Base-by-base conservation (phyloP, 2,888 invertebrate species). In the Tubulanus polymorphus region DNA sequence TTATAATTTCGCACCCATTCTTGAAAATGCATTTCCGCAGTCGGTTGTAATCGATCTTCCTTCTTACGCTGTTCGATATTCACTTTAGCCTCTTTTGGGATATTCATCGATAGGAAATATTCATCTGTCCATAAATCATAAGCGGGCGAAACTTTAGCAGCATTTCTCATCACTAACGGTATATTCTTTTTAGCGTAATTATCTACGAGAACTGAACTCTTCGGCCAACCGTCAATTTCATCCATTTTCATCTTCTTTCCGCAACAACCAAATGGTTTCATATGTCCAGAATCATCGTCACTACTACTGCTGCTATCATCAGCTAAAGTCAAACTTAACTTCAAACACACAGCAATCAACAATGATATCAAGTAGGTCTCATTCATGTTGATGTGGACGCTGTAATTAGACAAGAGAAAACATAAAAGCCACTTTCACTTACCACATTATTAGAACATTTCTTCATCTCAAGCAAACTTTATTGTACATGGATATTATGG, bases 1-100 rank as follows among this genome's bases (percentile, higher is more conserved):
- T 63, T 66, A 51, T 70, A 70, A 8, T 41, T 52, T 26, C 48
- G 20, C 10, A 70, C 47, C 57, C 68, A 70, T 32, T 70, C 63
- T 30, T 50, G 25, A 30, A 70, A 65, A 46, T 54, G 49, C 52
- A 70, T 53, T 8, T 50, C 49, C 18, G 58, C 25, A 8, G 55
- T 53, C 8, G 55, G 37, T 37, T 61, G 64, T 26, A 53, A 51
- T 46, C 70, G 54, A 51, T 62, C 54, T 54, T 70, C 70, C 52
- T 71, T 67, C 59, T 70, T 70, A 32, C 32, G 48, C 2, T 60
- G 65, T 57, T 70, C 70, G 15, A 70, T 60, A 8, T 41, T 37
- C 20, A 69, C 61, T 20, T 15, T 23, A 20, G 56, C 35, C 28
- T 60, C 59, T 23, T 32, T 49, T 25, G 62, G 49, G 10, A 60